Evolutionary conservation across 2,888 invertebrate species (phyloP), one percentile per base, ranked within the genome.

Genomic region (Leptodirus hochenwartii): DNA sequence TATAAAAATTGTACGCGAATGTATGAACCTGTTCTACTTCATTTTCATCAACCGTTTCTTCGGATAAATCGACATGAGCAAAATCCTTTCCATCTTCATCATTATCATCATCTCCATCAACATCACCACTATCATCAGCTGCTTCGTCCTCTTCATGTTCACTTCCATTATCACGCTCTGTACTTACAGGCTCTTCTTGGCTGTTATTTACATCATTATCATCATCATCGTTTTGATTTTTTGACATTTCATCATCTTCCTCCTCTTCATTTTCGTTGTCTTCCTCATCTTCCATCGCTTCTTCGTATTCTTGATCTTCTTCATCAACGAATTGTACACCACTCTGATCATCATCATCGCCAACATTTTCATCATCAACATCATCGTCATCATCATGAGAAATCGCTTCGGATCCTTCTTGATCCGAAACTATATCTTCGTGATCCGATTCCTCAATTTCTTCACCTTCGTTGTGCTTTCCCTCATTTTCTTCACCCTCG

Each of bases 311-410:
- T 22, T 42, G 44, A 22, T 42, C 39, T 27, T 45, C 43, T 27
- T 42, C 40, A 11, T 54, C n/a, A 51, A n/a, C n/a, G n/a, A n/a
- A n/a, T n/a, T n/a, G n/a, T n/a, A n/a, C n/a, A n/a, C n/a, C n/a
- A n/a, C 22, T 48, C 53, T 12, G 45, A 5, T 47, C 47, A 11
- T 45, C 47, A 8, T 46, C 46, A 24, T 51, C 49, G 17, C 37
- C 39, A 16, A 41, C 45, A 23, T 47, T 44, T 2, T 51, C 51
- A 20, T 50, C 53, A n/a, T 53, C 53, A 30, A 59, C 58, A 10
- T 42, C 39, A 10, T 46, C 44, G 20, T 51, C 49, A 22, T 54
- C 59, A 37, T 37, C 41, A n/a, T 41, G 36, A 14, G 15, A 11
- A n/a, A 12, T 29, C 11, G 28, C 26, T 12, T 31, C 30, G 12